Percentiles rank a stretch among this genome's conserved stretches.
These are phyloP conservation scores for Eurystomus gularis DNA, from an alignment of 2,113 vertebrate species.

Conservation along the genomic window DNA sequence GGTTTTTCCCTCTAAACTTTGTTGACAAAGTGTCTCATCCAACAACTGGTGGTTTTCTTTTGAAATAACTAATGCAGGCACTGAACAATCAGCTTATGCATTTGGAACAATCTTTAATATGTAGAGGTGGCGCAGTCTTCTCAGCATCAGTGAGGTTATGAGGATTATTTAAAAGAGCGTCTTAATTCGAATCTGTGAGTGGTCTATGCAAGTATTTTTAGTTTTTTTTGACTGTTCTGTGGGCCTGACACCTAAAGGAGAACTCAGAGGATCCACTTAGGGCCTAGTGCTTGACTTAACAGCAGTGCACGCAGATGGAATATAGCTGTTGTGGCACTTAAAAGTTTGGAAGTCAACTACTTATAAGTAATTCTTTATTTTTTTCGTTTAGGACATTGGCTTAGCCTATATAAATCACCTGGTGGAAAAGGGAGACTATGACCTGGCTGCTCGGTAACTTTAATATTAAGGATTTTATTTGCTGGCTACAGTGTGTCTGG, in stretches of 20 bases:
- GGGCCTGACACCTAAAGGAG: not conserved
- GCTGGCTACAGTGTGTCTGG: not conserved
- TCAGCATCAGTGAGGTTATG: not conserved
- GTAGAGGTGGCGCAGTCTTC: not conserved
- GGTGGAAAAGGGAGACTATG: conserved; percentile 89
- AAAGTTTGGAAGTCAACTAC: too few species aligned
- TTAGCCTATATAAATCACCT: conserved; percentile 94
- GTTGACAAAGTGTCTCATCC: not conserved
- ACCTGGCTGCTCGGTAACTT: conserved; percentile 89
- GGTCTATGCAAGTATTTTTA: not conserved
- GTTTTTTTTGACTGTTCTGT: not conserved
- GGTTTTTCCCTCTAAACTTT: not conserved
- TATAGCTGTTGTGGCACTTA: not conserved
- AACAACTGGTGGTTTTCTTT: not conserved
- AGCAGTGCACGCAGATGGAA: not conserved
- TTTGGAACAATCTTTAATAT: not conserved
- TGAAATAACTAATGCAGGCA: not conserved
- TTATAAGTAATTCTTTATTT: not conserved
- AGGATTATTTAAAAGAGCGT: not conserved
- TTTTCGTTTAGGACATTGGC: conserved; percentile 86
- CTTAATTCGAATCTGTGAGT: not conserved
- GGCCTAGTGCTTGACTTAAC: not conserved
- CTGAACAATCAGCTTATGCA: not conserved
- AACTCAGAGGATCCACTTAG: not conserved
- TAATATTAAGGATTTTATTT: not conserved